These are phyloP conservation scores for Ovibos moschatus DNA, from an alignment of 2,113 vertebrate genomes.

Conservation along the genomic window DNA sequence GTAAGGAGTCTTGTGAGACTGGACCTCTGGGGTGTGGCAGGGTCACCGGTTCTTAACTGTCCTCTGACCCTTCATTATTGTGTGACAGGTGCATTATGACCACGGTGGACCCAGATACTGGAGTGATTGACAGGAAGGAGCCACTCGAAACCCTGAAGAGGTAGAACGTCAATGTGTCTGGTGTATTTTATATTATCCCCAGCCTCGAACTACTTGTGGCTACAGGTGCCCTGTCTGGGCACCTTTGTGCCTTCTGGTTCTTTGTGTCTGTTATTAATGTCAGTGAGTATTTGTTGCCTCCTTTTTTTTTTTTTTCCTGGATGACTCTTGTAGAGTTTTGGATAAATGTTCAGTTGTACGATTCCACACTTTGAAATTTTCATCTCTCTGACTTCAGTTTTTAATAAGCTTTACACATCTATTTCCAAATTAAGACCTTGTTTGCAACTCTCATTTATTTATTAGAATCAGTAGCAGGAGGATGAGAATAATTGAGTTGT, in stretches of 20 bases:
- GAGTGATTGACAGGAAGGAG: conserved; percentile 90
- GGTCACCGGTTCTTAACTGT: accelerated
- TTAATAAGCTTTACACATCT: background rate
- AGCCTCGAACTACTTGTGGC: background rate
- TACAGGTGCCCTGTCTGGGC: background rate
- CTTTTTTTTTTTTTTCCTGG: background rate
- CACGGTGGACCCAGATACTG: conserved; percentile 94
- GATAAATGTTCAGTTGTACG: background rate
- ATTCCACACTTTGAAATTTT: background rate
- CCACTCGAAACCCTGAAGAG: conserved; percentile 93
- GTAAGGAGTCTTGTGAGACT: conserved; percentile 73
- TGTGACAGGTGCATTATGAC: conserved; percentile 91
- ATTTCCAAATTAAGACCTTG: background rate
- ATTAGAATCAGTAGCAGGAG: background rate
- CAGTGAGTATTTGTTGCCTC: background rate
- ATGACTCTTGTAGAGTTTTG: background rate
- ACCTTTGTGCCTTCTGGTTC: background rate
- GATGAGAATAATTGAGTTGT: background rate
- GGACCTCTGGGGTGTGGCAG: accelerated
- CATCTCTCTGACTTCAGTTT: background rate
- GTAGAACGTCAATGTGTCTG: conserved; percentile 65
- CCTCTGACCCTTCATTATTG: background rate
- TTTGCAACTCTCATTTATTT: background rate
- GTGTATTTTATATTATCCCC: background rate
- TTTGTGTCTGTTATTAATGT: background rate